phyloP scores from a whole-genome alignment of 1,140 invertebrate genomes.

The Drosophila ercepeae region DNA sequence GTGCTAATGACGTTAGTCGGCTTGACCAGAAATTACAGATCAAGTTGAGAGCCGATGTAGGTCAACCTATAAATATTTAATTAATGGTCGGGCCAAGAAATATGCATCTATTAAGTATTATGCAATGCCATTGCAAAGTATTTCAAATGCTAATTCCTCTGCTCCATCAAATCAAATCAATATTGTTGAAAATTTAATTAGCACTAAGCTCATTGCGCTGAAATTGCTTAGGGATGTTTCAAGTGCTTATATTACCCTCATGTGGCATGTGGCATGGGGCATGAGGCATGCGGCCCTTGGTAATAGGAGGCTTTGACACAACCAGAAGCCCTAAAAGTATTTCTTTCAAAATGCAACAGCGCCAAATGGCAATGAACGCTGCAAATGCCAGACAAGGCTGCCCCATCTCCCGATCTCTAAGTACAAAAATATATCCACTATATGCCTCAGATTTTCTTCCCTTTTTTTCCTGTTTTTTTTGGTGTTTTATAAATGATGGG shows the following conservation, averaged over 20 bases:
- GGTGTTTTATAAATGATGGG: conserved; percentile 31
- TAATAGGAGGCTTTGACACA: conserved; percentile 22
- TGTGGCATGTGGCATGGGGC: background rate
- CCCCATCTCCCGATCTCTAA: conserved; percentile 30
- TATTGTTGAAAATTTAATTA: conserved; percentile 72
- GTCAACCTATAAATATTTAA: conserved; percentile 28
- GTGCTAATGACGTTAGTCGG: conserved; percentile 31
- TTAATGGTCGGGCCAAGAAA: background rate
- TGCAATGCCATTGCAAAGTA: background rate
- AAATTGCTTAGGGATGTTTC: conserved; percentile 46
- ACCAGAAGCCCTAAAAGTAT: conserved; percentile 73
- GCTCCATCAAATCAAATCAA: conserved; percentile 57
- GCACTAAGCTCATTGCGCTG: conserved; percentile 58
- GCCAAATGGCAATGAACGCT: conserved; percentile 67
- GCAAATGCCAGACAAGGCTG: conserved; percentile 61
- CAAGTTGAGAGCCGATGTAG: background rate
- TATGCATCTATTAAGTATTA: background rate
- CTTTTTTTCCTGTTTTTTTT: conserved; percentile 8
- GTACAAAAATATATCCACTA: conserved; percentile 2
- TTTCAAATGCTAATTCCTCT: background rate
- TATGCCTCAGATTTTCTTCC: conserved; percentile 22
- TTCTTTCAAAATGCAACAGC: conserved; percentile 59
- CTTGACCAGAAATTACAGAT: conserved; percentile 17
- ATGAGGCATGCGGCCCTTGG: conserved; percentile 3
- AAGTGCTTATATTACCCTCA: conserved; percentile 41